Base-by-base conservation (phyloP, 1,140 invertebrate species). In the Limonius californicus region DNA sequence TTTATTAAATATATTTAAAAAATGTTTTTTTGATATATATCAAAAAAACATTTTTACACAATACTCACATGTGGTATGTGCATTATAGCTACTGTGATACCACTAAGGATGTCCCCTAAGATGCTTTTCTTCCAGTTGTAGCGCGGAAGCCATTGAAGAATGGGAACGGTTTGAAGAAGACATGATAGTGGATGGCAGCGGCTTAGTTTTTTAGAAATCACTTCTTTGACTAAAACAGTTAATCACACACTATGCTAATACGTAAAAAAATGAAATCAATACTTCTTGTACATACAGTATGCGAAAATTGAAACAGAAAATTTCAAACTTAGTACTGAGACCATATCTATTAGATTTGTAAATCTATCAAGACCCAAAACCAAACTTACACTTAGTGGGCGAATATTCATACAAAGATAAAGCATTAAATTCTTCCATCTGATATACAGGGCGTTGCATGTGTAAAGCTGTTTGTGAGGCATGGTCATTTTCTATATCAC, bases 51-150 rank as follows among this genome's bases (percentile, higher is more conserved):
- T n/a, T n/a, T n/a, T n/a, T n/a, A n/a, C n/a, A n/a, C n/a, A n/a
- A n/a, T n/a, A 57, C 8, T 65, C 27, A 69, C 88, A 83, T 92
- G 90, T n/a, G 89, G 89, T 60, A 92, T 88, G 70, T 92, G 87
- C 83, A 92, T 87, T 30, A 91, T 82, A 9, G 86, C 87, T 1
- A 90, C 86, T 0, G 89, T 91, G 53, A 83, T 74, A 16, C 84
- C 84, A 50, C 83, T 80, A 1, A 85, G 73, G 2, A 85, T 54
- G 72, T 88, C 86, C 12, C 78, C 76, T 0, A 79, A 54, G 56
- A 85, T 72, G 68, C 82, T 72, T 19, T 75, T 67, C 60, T 77
- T 81, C 78, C 79, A 84, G 53, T 79, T 71, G 64, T 86, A 86
- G 9, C 76, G 72, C 1, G 77, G 77, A 1, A 86, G 61, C 84